Evolutionary conservation across 2,113 vertebrate genomes (phyloP).

Genomic region (Rallus limicola): DNA sequence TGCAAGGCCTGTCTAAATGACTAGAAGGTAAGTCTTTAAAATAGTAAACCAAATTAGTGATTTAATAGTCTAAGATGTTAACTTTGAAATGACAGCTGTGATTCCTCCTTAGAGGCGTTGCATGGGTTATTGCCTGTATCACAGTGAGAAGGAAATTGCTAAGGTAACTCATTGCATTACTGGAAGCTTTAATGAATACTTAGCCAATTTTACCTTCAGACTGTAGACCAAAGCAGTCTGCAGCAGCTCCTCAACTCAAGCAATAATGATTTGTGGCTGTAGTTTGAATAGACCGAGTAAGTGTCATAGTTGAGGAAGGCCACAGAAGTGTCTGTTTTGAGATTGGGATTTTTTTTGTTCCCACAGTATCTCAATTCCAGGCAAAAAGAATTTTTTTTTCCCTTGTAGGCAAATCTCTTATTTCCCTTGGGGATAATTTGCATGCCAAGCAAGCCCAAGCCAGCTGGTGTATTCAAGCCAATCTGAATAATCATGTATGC

Average conservation of each 20-base stretch:
- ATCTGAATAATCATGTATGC: not conserved
- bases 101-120: conserved; percentile 6
- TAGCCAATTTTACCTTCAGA: not conserved
- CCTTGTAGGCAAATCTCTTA: not conserved
- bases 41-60: conserved; percentile 27
- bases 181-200: conserved; percentile 29
- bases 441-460: not conserved
- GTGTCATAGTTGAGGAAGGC: not conserved
- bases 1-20: conserved; percentile 27
- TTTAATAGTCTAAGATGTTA: conserved; percentile 32
- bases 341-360: not conserved
- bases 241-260: not conserved
- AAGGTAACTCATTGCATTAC: not conserved
- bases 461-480: not conserved
- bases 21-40: conserved; percentile 52
- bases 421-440: not conserved
- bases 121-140: not conserved
- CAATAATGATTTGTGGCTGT: not conserved
- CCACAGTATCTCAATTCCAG: not conserved
- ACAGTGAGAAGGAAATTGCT: not conserved
- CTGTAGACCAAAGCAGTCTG: not conserved
- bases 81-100: not conserved
- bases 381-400: not conserved
- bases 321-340: not conserved
- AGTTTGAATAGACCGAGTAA: not conserved